Conservation (phyloP, 2,797 vertebrate genomes). For the Lagocephalus sceleratus region DNA sequence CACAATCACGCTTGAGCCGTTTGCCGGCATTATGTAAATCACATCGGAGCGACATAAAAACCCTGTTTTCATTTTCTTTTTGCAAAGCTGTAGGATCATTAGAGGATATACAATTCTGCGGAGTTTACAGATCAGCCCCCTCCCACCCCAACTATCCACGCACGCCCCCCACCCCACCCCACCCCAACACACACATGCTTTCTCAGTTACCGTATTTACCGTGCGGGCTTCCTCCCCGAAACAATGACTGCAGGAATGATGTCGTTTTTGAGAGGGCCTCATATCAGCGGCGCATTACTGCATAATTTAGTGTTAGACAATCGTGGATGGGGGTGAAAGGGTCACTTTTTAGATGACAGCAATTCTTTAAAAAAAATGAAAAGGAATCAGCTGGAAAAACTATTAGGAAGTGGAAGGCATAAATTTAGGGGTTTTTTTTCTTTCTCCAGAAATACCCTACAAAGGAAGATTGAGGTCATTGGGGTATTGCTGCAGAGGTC, state of each 20-base stretch:
- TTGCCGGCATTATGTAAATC: constrained; percentile 74
- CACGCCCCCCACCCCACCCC: constrained; percentile 47
- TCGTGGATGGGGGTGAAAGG: constrained; percentile 72
- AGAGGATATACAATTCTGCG: constrained; percentile 70
- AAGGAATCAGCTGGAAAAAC: constrained; percentile 80
- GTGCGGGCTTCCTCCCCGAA: constrained; percentile 90
- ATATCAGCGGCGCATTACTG: constrained; percentile 65
- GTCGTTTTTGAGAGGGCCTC: constrained; percentile 55
- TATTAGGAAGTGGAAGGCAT: constrained; percentile 85
- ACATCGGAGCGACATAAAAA: constrained; percentile 68
- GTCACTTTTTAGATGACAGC: constrained; percentile 72
- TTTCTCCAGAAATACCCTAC: constrained; percentile 67
- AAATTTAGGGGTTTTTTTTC: constrained; percentile 73
- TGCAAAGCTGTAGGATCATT: constrained; percentile 73
- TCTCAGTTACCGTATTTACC: constrained; percentile 95
- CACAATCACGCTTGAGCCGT: constrained; percentile 74
- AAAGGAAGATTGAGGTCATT: constrained; percentile 84
- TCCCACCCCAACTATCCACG: constrained; percentile 62
- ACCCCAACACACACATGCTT: constrained; percentile 85
- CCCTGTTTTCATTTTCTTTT: constrained; percentile 77
- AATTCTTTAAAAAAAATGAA: constrained; percentile 63
- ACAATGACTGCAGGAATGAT: constrained; percentile 89
- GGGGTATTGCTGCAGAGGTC: constrained; percentile 79
- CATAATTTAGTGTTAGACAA: constrained; percentile 77
- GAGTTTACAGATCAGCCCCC: constrained; percentile 66